Evolutionary conservation across 2,797 vertebrate species (phyloP).

Genomic region (Amblyraja radiata): DNA sequence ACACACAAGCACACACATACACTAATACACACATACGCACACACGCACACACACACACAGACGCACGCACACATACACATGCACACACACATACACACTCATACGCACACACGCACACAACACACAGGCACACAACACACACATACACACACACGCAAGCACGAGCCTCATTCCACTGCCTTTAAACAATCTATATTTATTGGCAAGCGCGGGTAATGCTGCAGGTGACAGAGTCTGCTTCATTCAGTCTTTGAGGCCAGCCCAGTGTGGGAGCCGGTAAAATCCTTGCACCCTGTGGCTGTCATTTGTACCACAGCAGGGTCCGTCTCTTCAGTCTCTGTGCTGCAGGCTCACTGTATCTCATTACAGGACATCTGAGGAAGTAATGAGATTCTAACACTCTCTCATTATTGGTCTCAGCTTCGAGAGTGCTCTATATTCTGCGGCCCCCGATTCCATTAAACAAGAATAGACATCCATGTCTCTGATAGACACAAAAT

Average conservation of each 20-base stretch:
- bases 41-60: no score
- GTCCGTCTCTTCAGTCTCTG: background rate
- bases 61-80: no score
- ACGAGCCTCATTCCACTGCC: no score
- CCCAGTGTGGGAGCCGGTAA: constrained; percentile 27
- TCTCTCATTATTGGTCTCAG: background rate
- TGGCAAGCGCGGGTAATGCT: background rate
- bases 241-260: background rate
- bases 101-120: background rate
- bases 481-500: background rate
- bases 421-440: background rate
- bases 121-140: background rate
- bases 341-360: background rate
- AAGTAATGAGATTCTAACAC: background rate
- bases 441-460: background rate
- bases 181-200: constrained; percentile 31
- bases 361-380: constrained; percentile 27
- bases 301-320: constrained; percentile 31
- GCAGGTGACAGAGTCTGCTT: constrained; percentile 12
- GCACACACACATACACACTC: background rate
- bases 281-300: background rate
- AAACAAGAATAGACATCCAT: background rate
- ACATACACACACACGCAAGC: background rate
- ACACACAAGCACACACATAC: no score
- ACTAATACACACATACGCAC: no score